These are phyloP conservation scores for Lasioglossum oenotherae DNA, from an alignment of 2,888 invertebrate genomes.

Conservation along the genomic window DNA sequence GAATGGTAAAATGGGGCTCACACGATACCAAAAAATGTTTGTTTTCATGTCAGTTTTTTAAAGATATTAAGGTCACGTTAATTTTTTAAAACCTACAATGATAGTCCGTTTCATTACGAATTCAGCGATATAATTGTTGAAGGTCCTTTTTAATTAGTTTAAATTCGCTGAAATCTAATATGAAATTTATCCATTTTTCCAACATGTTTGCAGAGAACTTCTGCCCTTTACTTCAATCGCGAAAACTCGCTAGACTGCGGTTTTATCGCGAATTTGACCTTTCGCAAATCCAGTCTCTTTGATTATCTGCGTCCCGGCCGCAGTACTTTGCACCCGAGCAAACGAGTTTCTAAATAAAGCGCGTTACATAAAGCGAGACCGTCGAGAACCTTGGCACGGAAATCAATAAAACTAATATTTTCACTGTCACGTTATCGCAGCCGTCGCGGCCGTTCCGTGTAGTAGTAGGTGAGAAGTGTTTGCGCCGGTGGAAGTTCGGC, in stretches of 20 bases:
- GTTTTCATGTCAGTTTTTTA: too few relatives aligned
- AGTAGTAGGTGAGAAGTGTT: background rate
- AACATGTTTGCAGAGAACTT: too few relatives aligned
- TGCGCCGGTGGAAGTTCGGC: slow-evolving; percentile 18
- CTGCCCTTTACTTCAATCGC: background rate
- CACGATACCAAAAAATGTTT: too few relatives aligned
- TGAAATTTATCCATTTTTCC: too few relatives aligned
- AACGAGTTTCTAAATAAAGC: slow-evolving; percentile 4
- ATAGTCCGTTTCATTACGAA: too few relatives aligned
- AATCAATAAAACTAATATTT: slow-evolving; percentile 33
- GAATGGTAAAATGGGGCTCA: too few relatives aligned
- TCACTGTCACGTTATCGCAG: slow-evolving; percentile 9
- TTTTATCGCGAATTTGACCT: background rate
- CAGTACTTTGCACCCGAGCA: slow-evolving; percentile 1
- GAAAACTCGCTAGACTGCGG: background rate
- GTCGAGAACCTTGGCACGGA: background rate
- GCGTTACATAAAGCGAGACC: slow-evolving; percentile 11
- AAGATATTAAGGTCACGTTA: too few relatives aligned
- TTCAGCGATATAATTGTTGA: too few relatives aligned
- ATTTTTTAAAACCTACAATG: too few relatives aligned
- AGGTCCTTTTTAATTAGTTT: too few relatives aligned
- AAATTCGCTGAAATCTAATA: too few relatives aligned
- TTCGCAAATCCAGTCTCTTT: background rate
- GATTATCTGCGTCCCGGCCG: background rate
- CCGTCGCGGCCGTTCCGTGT: background rate